Percentiles rank a stretch among this genome's conserved stretches.
Evolutionary conservation across 2,113 vertebrate species (phyloP).

Genomic region (Rousettus leschenaultii): DNA sequence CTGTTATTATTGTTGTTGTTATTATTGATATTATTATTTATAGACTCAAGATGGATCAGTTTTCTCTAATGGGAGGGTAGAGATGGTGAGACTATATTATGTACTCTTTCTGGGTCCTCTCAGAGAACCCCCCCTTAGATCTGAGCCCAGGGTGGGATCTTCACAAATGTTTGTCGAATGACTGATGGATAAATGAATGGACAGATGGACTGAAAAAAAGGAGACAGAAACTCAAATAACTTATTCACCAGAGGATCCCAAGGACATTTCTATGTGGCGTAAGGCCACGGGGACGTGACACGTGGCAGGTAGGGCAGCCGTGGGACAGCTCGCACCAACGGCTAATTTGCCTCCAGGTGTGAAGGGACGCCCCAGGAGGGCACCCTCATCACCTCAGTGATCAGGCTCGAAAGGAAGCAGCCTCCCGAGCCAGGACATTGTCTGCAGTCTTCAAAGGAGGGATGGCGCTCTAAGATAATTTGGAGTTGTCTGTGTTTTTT

Average conservation of each 20-base stretch:
- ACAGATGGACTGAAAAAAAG: background rate
- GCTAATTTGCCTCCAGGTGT: background rate
- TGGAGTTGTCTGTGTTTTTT: background rate
- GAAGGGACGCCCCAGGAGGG: background rate
- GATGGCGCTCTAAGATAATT: accelerated
- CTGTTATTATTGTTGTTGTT: accelerated
- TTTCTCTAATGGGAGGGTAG: background rate
- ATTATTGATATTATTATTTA: background rate
- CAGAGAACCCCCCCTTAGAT: background rate
- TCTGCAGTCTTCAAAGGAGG: background rate
- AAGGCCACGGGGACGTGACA: background rate
- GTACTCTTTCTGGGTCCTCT: background rate
- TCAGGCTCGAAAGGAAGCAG: background rate
- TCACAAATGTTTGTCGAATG: background rate
- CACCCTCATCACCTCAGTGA: accelerated
- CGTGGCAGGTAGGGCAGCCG: background rate
- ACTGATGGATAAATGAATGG: background rate
- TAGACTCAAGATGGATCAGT: background rate
- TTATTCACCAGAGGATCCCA: background rate
- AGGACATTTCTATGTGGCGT: background rate
- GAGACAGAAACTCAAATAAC: background rate
- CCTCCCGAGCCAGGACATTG: background rate
- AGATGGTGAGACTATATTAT: no score
- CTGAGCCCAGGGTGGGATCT: background rate
- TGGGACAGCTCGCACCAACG: background rate